Evolutionary conservation across 1,140 invertebrate species (phyloP).

Genomic region (Drosophila hydei): DNA sequence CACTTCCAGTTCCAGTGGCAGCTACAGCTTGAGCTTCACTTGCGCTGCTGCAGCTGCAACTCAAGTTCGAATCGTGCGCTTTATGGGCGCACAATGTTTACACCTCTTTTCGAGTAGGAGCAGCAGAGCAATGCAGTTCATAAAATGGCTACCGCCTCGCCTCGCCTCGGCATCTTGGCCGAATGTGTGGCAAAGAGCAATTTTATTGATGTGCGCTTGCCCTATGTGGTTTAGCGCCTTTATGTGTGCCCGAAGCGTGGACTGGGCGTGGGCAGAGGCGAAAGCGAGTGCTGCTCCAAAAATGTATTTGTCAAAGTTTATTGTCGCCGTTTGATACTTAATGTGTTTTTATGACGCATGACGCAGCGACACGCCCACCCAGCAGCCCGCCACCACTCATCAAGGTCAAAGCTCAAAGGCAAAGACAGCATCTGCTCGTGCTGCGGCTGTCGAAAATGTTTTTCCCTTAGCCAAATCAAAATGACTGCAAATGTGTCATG

Average conservation of each 20-base stretch:
- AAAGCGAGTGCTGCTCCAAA: constrained; percentile 13
- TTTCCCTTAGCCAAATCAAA: constrained; percentile 62
- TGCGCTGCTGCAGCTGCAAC: not conserved
- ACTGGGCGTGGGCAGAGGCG: not conserved
- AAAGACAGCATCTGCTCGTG: constrained; percentile 54
- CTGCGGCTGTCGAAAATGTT: constrained; percentile 29
- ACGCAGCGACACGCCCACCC: constrained; percentile 45
- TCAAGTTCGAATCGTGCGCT: constrained; percentile 16
- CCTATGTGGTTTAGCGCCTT: not conserved
- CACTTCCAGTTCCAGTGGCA: constrained; percentile 19
- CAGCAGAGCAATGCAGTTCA: constrained; percentile 47
- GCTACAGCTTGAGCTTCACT: not conserved
- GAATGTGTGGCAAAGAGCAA: constrained; percentile 13
- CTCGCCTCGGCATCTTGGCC: not conserved
- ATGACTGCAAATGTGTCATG: constrained; percentile 78
- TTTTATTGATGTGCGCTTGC: constrained; percentile 34
- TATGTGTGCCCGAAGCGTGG: not conserved
- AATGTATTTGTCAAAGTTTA: constrained; percentile 77
- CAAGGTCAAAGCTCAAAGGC: constrained; percentile 75
- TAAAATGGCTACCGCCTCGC: constrained; percentile 35
- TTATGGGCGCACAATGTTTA: constrained; percentile 51
- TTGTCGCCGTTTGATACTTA: constrained; percentile 75
- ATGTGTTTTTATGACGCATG: constrained; percentile 78
- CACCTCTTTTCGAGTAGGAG: constrained; percentile 50
- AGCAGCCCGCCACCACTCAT: constrained; percentile 6